Evolutionary conservation across 2,113 vertebrate species (phyloP).

Genomic region (Marmota monax): DNA sequence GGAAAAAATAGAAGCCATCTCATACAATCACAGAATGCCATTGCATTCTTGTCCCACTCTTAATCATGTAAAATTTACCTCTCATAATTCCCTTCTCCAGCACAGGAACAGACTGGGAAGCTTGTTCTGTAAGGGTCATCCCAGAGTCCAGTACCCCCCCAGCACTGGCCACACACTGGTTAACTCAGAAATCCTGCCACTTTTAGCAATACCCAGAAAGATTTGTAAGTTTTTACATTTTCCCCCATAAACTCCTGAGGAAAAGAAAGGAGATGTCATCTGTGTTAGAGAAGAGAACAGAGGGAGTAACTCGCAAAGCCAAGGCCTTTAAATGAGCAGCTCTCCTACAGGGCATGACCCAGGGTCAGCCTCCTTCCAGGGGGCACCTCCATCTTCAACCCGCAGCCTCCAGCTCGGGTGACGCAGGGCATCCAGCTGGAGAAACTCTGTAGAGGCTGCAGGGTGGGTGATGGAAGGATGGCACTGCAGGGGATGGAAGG

Average conservation of each 20-base stretch:
- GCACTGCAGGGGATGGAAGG: background rate
- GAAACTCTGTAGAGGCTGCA: background rate
- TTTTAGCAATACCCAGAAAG: background rate
- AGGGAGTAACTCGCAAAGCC: background rate
- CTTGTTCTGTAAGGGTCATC: too few species aligned
- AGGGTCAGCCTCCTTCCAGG: background rate
- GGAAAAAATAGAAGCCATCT: too few species aligned
- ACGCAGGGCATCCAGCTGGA: too few species aligned
- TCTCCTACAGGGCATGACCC: background rate
- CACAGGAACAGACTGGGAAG: background rate
- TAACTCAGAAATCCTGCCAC: background rate
- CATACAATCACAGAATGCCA: too few species aligned
- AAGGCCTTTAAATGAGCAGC: background rate
- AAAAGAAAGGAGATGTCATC: background rate
- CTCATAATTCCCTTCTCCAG: too few species aligned
- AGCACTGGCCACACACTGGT: accelerated
- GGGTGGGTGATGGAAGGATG: too few species aligned
- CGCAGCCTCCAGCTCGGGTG: background rate
- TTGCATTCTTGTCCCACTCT: too few species aligned
- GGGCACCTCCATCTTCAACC: background rate
- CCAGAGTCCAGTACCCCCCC: background rate
- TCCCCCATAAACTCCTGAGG: background rate
- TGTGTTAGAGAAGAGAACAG: too few species aligned
- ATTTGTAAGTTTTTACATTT: background rate
- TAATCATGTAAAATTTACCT: too few species aligned